Evolutionary conservation across 2,888 invertebrate species (phyloP).

Genomic region (Mythimna albipuncta): DNA sequence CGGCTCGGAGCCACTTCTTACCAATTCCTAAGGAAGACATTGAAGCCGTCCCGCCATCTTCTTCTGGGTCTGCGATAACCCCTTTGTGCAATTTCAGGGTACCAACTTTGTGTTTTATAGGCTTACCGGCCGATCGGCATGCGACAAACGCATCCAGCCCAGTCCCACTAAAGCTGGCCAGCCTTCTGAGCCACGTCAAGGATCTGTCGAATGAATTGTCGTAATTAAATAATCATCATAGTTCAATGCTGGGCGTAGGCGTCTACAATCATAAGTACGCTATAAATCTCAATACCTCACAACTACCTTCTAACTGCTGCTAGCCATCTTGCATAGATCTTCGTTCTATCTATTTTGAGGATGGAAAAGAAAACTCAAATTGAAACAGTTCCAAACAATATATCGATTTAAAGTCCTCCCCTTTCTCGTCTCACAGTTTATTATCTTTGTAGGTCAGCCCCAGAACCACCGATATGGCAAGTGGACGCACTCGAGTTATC

Average conservation of each 20-base stretch:
- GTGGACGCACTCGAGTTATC: slow-evolving; percentile 65
- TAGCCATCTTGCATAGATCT: neutral
- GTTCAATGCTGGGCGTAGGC: no score
- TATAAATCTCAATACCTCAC: neutral
- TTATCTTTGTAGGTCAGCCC: slow-evolving; percentile 74
- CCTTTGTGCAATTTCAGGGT: no score
- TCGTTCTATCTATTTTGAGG: neutral
- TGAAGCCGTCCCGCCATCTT: no score
- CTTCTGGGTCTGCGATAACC: no score
- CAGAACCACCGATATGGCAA: slow-evolving; percentile 78
- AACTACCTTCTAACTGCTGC: neutral
- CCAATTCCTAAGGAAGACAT: neutral
- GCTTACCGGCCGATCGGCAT: no score
- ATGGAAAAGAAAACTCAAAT: neutral
- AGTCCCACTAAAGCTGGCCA: no score
- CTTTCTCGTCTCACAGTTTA: neutral
- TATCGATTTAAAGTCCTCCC: neutral
- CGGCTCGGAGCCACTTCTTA: neutral
- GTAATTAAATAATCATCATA: neutral
- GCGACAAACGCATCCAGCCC: no score
- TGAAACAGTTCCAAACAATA: neutral
- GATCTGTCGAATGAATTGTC: no score
- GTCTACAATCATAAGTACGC: neutral
- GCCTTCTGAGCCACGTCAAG: no score
- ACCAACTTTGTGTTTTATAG: no score